phyloP scores from a whole-genome alignment of 2,797 vertebrate species.

The Knipowitschia caucasica region DNA sequence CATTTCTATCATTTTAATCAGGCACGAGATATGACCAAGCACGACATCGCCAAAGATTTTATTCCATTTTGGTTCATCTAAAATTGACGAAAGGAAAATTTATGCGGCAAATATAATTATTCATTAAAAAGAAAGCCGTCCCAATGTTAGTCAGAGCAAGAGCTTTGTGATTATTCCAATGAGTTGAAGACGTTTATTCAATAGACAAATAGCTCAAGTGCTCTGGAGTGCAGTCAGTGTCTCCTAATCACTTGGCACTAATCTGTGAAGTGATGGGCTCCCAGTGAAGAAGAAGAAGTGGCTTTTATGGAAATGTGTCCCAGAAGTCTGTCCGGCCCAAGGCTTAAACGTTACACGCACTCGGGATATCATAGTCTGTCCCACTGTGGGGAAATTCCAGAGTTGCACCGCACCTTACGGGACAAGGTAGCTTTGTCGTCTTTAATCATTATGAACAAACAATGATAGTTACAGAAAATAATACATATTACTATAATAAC shows the following conservation, averaged over 20 bases:
- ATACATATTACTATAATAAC: no score
- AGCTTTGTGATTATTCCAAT: constrained; percentile 17
- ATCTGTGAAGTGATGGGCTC: background rate
- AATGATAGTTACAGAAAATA: no score
- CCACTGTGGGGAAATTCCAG: background rate
- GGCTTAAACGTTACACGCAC: no score
- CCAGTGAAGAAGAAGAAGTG: no score
- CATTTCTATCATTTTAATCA: constrained; percentile 7
- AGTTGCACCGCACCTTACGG: no score
- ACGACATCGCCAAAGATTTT: background rate
- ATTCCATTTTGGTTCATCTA: constrained; percentile 3
- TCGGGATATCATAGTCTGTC: no score
- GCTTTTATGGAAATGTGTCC: no score
- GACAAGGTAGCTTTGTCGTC: no score
- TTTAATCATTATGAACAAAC: no score
- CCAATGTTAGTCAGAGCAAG: constrained; percentile 4
- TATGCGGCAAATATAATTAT: background rate
- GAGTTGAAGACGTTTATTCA: constrained; percentile 18
- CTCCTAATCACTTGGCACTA: constrained; percentile 26
- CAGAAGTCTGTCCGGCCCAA: no score
- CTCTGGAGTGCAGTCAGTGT: constrained; percentile 24
- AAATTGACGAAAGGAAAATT: constrained; percentile 2
- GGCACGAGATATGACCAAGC: background rate
- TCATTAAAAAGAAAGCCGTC: background rate
- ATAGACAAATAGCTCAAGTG: constrained; percentile 24